Evolutionary conservation across 37 sponge, comb jelly and placozoan genomes (phyloP).

Genomic region (Theonella swinhoei): DNA sequence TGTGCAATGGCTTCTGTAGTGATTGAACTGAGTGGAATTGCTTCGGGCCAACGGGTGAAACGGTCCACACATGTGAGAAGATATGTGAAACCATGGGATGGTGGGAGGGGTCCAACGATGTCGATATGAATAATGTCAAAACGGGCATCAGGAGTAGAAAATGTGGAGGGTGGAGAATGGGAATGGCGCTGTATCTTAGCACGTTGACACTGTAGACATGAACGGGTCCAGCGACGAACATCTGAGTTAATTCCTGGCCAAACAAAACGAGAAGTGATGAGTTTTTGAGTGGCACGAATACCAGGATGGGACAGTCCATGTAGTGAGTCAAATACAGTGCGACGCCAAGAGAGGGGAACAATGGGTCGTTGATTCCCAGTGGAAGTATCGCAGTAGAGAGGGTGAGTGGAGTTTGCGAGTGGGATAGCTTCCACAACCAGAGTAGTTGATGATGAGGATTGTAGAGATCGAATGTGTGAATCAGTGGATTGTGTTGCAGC

Average conservation of each 20-base stretch:
- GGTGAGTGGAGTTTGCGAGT: constrained; percentile 16
- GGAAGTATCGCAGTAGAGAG: constrained; percentile 13
- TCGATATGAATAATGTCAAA: constrained; percentile 69
- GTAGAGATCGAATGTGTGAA: constrained; percentile 35
- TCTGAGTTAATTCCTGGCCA: no score
- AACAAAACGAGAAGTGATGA: constrained; percentile 62
- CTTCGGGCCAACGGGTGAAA: constrained; percentile 54
- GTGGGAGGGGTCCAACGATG: constrained; percentile 67
- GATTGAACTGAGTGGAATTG: constrained; percentile 40
- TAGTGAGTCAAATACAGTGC: constrained; percentile 62
- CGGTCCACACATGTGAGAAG: constrained; percentile 55
- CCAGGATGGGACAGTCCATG: constrained; percentile 70
- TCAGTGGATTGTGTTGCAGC: constrained; percentile 57
- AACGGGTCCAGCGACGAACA: constrained; percentile 46
- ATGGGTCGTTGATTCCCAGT: constrained; percentile 7
- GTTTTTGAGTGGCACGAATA: constrained; percentile 62
- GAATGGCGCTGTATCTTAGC: constrained; percentile 67
- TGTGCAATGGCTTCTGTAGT: constrained; percentile 65
- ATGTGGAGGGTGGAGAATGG: constrained; percentile 28
- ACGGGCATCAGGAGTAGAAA: constrained; percentile 48
- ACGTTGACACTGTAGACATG: constrained; percentile 62
- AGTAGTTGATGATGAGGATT: constrained; percentile 33
- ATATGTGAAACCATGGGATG: constrained; percentile 56
- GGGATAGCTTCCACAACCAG: constrained; percentile 42
- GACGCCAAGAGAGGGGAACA: constrained; percentile 39